These are phyloP conservation scores for Austrolebias charrua DNA, from an alignment of 2,797 vertebrate genomes.

Conservation along the genomic window DNA sequence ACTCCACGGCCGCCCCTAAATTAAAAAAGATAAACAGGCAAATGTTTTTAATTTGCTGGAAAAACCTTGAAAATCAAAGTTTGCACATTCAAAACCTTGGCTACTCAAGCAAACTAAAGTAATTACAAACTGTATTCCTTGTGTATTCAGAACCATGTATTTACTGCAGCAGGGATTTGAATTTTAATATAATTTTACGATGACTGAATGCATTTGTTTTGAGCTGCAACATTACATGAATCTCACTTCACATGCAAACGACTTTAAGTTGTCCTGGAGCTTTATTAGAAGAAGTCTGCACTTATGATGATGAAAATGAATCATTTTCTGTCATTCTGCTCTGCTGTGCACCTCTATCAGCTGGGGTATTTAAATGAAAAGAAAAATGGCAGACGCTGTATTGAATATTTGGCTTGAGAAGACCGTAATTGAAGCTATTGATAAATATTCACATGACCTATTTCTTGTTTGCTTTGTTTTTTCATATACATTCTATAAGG, in stretches of 20 bases:
- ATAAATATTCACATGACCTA: neutral
- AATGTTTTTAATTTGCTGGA: neutral
- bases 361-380: slow-evolving; percentile 40
- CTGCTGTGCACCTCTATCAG: slow-evolving; percentile 41
- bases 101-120: slow-evolving; percentile 8
- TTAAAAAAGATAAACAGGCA: too few relatives aligned
- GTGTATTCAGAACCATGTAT: slow-evolving; percentile 30
- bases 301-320: slow-evolving; percentile 35
- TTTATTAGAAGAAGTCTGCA: slow-evolving; percentile 20
- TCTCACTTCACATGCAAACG: slow-evolving; percentile 19
- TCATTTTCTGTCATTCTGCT: slow-evolving; percentile 40
- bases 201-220: slow-evolving; percentile 41
- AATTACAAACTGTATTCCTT: slow-evolving; percentile 37
- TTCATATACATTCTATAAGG: slow-evolving; percentile 13
- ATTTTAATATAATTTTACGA: slow-evolving; percentile 37
- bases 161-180: slow-evolving; percentile 40
- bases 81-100: slow-evolving; percentile 17
- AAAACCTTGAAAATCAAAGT: neutral
- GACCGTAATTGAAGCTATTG: slow-evolving; percentile 33
- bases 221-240: slow-evolving; percentile 37
- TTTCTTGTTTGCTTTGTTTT: neutral
- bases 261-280: slow-evolving; percentile 40
- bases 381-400: slow-evolving; percentile 15
- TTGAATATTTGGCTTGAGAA: slow-evolving; percentile 30
- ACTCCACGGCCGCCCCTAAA: too few relatives aligned